Base-by-base conservation (phyloP, 2,113 vertebrate species). In the Rhabdomys dilectus region DNA sequence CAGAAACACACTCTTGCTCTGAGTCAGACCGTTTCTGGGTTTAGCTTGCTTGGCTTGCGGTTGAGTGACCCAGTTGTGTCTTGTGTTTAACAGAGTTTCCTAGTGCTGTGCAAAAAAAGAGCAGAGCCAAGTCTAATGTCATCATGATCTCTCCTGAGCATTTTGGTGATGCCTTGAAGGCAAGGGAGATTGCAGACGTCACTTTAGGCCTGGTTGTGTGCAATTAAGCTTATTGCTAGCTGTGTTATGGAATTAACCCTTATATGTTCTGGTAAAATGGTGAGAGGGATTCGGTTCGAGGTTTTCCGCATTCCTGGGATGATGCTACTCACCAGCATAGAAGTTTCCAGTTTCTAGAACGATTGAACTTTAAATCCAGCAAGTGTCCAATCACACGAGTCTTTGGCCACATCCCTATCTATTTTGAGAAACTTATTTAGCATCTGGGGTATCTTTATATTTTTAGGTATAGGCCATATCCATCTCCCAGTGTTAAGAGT, bases 111-210 rank as follows among this genome's bases (percentile, higher is more conserved):
- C 26, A 29, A 22, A 66, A 66, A 16, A 11, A 66, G 36, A 60
- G n/a, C 48, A 29, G 39, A 36, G 88, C 89, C 48, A 81, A 94
- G 73, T 39, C 81, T 96, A 51, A 95, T 53, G 80, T 93, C 96
- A 92, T 75, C 76, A 87, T 97, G 93, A 95, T 92, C 31, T n/a
- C 6, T 45, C 96, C 84, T 75, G 97, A 94, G 91, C 96, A 97
- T 97, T 98, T 91, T 87, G 97, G 93, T 92, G 97, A 98, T 98
- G 98, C 96, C 92, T 72, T 56, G 81, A 92, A 98, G 96, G 78
- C 92, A 97, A 94, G 96, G 93, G 95, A 81, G 68, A 77, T 96
- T 98, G 97, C 96, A 94, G 95, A 97, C 95, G 15, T 97, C 93
- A 80, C 80, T 96, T 97, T 95, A 87, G 73, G 95, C 88, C 70